Evolutionary conservation across 1,140 invertebrate genomes (phyloP).

Genomic region (Diorhabda elongata): DNA sequence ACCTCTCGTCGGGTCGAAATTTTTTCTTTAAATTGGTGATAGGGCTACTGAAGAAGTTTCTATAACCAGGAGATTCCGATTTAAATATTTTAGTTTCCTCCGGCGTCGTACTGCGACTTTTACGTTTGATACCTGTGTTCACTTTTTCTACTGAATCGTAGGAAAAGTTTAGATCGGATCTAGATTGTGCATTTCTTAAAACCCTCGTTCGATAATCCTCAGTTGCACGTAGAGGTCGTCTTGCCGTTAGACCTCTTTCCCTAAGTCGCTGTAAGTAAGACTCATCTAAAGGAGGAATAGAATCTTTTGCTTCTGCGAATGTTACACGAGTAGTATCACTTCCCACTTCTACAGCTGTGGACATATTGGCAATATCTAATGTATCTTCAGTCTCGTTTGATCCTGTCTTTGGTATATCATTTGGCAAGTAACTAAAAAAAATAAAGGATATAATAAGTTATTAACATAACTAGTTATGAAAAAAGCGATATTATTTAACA

Average conservation of each 20-base stretch:
- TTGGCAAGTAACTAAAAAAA: background rate
- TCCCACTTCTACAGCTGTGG: constrained; percentile 38
- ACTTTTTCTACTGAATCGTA: constrained; percentile 28
- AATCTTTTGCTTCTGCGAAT: constrained; percentile 22
- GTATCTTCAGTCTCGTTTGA: constrained; percentile 30
- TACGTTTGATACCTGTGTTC: constrained; percentile 35
- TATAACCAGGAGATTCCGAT: constrained; percentile 32
- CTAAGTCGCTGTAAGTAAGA: constrained; percentile 1
- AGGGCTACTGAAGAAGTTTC: constrained; percentile 39
- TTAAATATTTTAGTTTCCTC: constrained; percentile 39
- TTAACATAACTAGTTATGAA: too few species aligned
- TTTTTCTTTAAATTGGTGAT: constrained; percentile 33
- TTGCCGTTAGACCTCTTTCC: constrained; percentile 30
- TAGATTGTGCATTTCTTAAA: constrained; percentile 30
- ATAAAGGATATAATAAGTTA: background rate
- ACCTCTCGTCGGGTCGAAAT: constrained; percentile 30
- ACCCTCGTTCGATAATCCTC: constrained; percentile 33
- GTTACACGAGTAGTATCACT: constrained; percentile 36
- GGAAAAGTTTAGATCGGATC: constrained; percentile 26
- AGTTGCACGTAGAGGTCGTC: constrained; percentile 36
- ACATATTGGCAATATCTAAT: constrained; percentile 27
- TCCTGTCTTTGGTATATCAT: constrained; percentile 1
- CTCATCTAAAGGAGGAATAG: constrained; percentile 20
- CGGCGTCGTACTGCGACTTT: constrained; percentile 32
- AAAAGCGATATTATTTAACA: too few species aligned